phyloP scores from a whole-genome alignment of 2,113 vertebrate genomes.

The Capreolus pygargus region DNA sequence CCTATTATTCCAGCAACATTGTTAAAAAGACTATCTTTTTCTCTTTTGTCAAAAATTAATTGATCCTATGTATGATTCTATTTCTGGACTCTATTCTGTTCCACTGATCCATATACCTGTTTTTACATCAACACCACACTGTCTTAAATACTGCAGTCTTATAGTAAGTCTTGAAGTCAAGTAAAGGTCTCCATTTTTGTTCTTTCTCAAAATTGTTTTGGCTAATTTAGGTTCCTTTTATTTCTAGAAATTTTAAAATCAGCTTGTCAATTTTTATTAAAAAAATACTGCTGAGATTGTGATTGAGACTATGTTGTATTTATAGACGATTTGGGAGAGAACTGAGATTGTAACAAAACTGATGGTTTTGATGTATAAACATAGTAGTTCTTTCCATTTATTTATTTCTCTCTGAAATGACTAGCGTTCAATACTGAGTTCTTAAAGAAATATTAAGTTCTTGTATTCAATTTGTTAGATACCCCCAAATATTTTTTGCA shows the following conservation, averaged over 20 bases:
- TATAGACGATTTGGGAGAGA: neutral
- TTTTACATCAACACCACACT: neutral
- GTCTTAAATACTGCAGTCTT: neutral
- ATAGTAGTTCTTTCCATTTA: neutral
- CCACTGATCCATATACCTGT: neutral
- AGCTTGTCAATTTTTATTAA: neutral
- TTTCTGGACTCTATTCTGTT: neutral
- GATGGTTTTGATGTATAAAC: neutral
- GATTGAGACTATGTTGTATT: neutral
- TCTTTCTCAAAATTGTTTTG: neutral
- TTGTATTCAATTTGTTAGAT: neutral
- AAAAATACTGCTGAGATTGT: neutral
- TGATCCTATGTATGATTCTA: neutral
- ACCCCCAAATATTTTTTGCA: neutral
- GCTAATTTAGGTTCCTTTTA: neutral
- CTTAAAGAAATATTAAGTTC: neutral
- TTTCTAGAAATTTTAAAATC: neutral
- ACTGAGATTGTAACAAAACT: neutral
- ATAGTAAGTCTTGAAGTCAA: neutral
- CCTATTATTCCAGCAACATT: neutral
- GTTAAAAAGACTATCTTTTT: neutral
- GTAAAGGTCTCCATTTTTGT: neutral
- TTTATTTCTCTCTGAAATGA: neutral
- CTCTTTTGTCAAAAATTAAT: neutral
- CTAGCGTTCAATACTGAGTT: neutral